phyloP scores from a whole-genome alignment of 2,888 invertebrate species.

The Synanthedon andrenaeformis region DNA sequence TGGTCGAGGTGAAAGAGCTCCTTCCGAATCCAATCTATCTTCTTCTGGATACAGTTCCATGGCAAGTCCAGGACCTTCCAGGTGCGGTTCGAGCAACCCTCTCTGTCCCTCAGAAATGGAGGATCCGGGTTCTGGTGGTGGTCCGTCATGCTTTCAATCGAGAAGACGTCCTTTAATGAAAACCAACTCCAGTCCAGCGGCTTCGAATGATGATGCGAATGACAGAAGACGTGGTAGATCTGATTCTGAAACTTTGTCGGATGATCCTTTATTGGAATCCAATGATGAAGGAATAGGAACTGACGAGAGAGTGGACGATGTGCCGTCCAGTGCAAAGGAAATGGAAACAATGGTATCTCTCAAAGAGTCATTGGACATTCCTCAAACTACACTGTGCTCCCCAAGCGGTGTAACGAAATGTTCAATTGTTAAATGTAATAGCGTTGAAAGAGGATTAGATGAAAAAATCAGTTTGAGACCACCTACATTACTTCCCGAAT shows the following conservation, averaged over 20 bases:
- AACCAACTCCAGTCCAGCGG: constrained; percentile 65
- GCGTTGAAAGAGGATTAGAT: constrained; percentile 67
- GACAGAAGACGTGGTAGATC: constrained; percentile 73
- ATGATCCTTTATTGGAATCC: constrained; percentile 77
- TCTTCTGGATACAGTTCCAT: constrained; percentile 88
- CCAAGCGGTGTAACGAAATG: constrained; percentile 63
- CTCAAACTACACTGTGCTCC: constrained; percentile 49
- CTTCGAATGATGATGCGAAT: constrained; percentile 53
- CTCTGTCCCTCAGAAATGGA: constrained; percentile 82
- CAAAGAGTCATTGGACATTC: constrained; percentile 58
- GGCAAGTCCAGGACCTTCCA: constrained; percentile 85
- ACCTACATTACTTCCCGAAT: constrained; percentile 69
- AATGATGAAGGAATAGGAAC: constrained; percentile 85
- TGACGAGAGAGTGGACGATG: constrained; percentile 79
- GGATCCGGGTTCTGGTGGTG: constrained; percentile 74
- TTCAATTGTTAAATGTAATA: constrained; percentile 68
- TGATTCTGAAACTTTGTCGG: constrained; percentile 80
- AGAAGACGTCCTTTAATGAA: constrained; percentile 74
- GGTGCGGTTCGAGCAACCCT: constrained; percentile 85
- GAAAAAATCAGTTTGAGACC: constrained; percentile 53
- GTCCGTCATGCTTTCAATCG: constrained; percentile 62
- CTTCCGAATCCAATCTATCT: constrained; percentile 85
- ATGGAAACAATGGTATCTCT: constrained; percentile 51
- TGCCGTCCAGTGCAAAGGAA: constrained; percentile 78
- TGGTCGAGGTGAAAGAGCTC: constrained; percentile 77